Base-by-base conservation (phyloP, 2,888 invertebrate species). In the Xestia rhomboidea region DNA sequence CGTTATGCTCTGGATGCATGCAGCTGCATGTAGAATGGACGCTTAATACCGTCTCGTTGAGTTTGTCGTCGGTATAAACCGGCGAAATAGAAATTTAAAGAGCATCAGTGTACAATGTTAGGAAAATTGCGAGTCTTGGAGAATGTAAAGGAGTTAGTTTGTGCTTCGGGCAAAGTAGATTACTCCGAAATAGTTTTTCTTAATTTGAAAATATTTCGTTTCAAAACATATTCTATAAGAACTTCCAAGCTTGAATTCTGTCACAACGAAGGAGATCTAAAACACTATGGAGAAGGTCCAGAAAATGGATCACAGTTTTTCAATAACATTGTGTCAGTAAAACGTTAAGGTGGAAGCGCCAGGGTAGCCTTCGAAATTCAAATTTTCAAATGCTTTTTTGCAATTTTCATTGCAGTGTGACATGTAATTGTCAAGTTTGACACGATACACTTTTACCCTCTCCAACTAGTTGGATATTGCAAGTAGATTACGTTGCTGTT, bases 1-100 rank as follows among this genome's bases (percentile, higher is more conserved):
- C 79, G 88, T 86, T 90, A 88, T 89, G 85, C 84, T 85, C 81
- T 84, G 80, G 87, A 85, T 91, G 92, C 91, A 91, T 90, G 86
- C 88, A 88, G 89, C 87, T 90, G 90, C 88, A 90, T 82, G 82
- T 83, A 88, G 87, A 87, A 88, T 85, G 85, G 86, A 76, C 85
- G 88, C 88, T 88, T 88, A 85, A 82, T 82, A 83, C 79, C 79
- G 79, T 89, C 88, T 87, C 83, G 86, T 87, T 84, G 84, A 85
- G 85, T 84, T 77, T 82, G 77, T 79, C 49, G 75, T 79, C 73
- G 68, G 72, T 80, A 89, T 84, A 88, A 85, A 84, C 81, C 75
- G 79, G 69, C 44, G 71, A 81, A 83, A 83, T 83, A 82, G 72
- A 82, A 81, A 85, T 87, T 87, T 84, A 84, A 82, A 88, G 80